Evolutionary conservation across 2,888 invertebrate species (phyloP).

Genomic region (Ectemnius cavifrons): DNA sequence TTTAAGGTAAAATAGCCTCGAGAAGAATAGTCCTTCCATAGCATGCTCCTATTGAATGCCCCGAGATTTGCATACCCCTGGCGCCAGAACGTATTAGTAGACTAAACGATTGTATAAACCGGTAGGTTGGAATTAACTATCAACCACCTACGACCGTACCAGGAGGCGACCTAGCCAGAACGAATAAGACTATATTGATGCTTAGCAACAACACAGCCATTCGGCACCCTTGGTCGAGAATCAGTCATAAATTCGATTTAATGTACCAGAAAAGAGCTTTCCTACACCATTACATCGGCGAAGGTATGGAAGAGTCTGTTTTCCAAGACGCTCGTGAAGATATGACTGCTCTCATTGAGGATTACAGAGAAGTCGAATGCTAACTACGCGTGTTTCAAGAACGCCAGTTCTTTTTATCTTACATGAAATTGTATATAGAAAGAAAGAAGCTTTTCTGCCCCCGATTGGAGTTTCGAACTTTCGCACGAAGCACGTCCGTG

Average conservation of each 20-base stretch:
- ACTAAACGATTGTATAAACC: background rate
- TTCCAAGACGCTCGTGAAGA: conserved; percentile 83
- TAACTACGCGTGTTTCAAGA: conserved; percentile 31
- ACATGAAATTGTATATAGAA: background rate
- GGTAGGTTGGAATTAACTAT: conserved; percentile 85
- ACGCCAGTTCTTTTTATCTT: background rate
- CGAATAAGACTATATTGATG: conserved; percentile 90
- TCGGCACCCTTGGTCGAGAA: conserved; percentile 88
- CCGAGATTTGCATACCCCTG: background rate
- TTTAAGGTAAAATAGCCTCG: conserved; percentile 81
- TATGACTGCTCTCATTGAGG: conserved; percentile 82
- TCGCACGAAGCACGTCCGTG: too few species aligned
- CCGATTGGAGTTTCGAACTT: too few species aligned
- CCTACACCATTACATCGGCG: conserved; percentile 91
- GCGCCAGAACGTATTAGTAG: background rate
- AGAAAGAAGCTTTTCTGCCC: background rate
- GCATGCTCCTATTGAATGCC: background rate
- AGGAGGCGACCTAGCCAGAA: conserved; percentile 86
- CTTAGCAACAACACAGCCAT: conserved; percentile 91
- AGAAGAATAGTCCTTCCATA: background rate
- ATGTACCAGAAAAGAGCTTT: conserved; percentile 92
- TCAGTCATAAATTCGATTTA: conserved; percentile 88
- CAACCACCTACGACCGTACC: conserved; percentile 88
- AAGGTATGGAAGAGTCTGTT: conserved; percentile 86
- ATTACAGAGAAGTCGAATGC: conserved; percentile 84